These are phyloP conservation scores for Somateria mollissima DNA, from an alignment of 2,797 vertebrate genomes.

Conservation along the genomic window DNA sequence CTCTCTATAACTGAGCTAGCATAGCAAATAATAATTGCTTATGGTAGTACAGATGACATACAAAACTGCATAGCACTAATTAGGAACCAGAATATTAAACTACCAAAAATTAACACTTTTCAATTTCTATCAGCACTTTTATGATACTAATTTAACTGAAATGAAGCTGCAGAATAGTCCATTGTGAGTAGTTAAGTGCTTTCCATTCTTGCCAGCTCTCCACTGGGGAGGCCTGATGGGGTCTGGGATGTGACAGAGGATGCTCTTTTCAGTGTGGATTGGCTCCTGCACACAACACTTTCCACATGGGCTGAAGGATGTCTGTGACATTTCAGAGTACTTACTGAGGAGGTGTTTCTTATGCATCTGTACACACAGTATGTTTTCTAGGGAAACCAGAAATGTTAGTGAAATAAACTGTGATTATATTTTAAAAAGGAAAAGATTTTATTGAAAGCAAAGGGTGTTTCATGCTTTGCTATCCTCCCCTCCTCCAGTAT, in stretches of 20 bases:
- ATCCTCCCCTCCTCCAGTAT: neutral
- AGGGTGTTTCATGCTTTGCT: neutral
- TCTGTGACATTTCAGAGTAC: neutral
- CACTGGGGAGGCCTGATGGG: neutral
- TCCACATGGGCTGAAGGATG: neutral
- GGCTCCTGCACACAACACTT: neutral
- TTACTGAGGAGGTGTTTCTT: neutral
- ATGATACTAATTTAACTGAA: neutral
- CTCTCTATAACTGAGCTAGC: neutral
- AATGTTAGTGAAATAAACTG: neutral
- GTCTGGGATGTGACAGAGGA: neutral
- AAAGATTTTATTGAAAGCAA: neutral
- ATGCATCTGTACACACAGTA: fast-evolving
- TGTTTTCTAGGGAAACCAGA: neutral
- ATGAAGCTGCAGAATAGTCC: neutral
- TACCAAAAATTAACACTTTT: neutral
- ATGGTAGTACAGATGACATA: neutral
- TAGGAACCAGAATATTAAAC: neutral
- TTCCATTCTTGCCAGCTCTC: neutral
- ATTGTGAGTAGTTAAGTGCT: neutral
- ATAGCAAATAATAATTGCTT: neutral
- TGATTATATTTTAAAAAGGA: neutral
- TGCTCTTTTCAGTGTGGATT: neutral
- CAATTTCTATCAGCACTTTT: neutral
- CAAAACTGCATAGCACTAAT: neutral